These are phyloP conservation scores for Danaus plexippus DNA, from an alignment of 1,140 invertebrate species.

Conservation along the genomic window DNA sequence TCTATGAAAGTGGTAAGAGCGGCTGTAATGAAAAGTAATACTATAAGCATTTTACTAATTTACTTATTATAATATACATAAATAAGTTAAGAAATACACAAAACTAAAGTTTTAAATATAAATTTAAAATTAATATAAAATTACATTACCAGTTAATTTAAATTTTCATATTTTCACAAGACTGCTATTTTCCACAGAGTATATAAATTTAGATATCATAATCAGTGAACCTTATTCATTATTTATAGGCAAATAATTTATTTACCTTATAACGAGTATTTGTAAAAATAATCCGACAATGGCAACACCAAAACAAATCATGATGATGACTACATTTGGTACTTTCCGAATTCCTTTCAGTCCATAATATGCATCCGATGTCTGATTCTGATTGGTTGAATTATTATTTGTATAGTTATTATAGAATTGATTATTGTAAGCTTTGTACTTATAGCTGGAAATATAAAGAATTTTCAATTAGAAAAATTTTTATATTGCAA, in stretches of 20 bases:
- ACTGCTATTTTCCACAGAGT: too few relatives aligned
- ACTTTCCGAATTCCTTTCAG: conserved; percentile 72
- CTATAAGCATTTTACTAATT: neutral
- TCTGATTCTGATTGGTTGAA: conserved; percentile 47
- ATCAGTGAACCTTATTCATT: conserved; percentile 1
- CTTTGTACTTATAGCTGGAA: too few relatives aligned
- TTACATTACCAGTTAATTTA: neutral
- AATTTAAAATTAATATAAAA: too few relatives aligned
- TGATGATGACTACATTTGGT: conserved; percentile 72
- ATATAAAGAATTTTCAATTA: too few relatives aligned
- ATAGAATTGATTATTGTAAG: too few relatives aligned
- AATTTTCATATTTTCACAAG: neutral
- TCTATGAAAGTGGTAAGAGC: conserved; percentile 62
- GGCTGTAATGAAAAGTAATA: conserved; percentile 44
- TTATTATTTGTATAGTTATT: conserved; percentile 11
- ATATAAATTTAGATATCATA: too few relatives aligned
- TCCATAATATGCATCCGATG: conserved; percentile 71
- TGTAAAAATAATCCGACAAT: conserved; percentile 71
- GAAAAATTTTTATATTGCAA: too few relatives aligned
- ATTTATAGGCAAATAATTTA: neutral
- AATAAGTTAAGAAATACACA: too few relatives aligned
- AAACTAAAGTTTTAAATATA: too few relatives aligned
- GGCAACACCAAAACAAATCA: conserved; percentile 68
- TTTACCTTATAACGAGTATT: conserved; percentile 72
- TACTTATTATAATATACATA: too few relatives aligned